Evolutionary conservation across 2,113 vertebrate species (phyloP), one percentile per base, ranked within the genome.

Genomic region (Neolamprologus modestus): DNA sequence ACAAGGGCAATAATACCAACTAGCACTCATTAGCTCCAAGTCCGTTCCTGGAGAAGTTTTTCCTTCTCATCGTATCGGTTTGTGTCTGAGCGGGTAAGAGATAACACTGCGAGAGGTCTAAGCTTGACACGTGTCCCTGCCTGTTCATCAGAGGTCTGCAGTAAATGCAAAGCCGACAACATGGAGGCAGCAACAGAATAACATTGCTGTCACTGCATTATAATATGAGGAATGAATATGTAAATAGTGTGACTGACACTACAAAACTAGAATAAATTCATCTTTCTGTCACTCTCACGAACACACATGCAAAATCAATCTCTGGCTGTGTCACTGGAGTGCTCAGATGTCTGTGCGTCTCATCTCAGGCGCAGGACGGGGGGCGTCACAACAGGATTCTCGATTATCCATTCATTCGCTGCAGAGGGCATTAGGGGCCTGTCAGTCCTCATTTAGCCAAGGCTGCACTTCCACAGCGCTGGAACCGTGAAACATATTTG

Each of bases 331-430:
- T 92, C 92, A 90, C 66, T 24, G 73, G 85, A 81, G 95, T 71
- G 92, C 92, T 94, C 94, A 92, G 92, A 94, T 89, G 90, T 91
- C 88, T 87, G 11, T 45, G 91, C 82, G 93, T 88, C 92, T 94
- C 93, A 91, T 93, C 90, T 94, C 85, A 89, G 91, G 88, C 89
- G 40, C 82, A 79, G 93, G 91, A 85, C 9, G 76, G 85, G 90
- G 90, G 90, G 84, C 84, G 68, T 88, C 92, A 88, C 92, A 88
- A 90, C 95, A 92, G 93, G 93, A 92, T 93, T 92, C 85, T 93
- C 88, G 66, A 95, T 94, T 92, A 94, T 94, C 92, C 91, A 94
- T 94, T 94, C 93, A 94, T 92, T 95, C 80, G 66, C 93, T 85
- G 90, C 92, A 92, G 88, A 93, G 94, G 91, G 90, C 94, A 94